These are phyloP conservation scores for Corythornis vintsioides DNA, from an alignment of 2,113 vertebrate species.

Conservation along the genomic window DNA sequence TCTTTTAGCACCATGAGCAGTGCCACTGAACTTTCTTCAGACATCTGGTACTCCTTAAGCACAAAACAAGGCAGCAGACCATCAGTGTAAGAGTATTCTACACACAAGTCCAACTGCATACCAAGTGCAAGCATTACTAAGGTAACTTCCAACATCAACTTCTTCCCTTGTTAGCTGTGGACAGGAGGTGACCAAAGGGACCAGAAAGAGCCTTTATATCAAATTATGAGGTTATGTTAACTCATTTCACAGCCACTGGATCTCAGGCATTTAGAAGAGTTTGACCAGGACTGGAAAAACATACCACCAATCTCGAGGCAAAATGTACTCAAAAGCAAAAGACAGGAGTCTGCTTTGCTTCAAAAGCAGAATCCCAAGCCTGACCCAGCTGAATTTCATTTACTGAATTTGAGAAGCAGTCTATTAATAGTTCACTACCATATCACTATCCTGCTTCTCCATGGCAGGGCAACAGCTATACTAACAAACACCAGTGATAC, in stretches of 20 bases:
- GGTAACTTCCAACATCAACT: neutral
- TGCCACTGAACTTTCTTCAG: neutral
- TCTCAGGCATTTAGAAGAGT: neutral
- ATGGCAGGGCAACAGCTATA: neutral
- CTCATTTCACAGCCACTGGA: neutral
- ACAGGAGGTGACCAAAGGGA: neutral
- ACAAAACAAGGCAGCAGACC: neutral
- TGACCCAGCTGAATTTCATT: slow-evolving; percentile 16
- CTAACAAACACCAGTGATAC: neutral
- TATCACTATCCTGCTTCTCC: neutral
- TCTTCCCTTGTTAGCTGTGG: neutral
- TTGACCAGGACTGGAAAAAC: neutral
- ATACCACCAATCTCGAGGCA: neutral
- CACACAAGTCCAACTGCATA: fast-evolving
- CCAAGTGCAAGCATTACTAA: neutral
- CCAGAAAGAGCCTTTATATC: neutral
- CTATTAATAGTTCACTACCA: slow-evolving; percentile 48
- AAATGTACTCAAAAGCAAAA: neutral
- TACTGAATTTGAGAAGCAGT: slow-evolving; percentile 43
- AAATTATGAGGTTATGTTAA: neutral
- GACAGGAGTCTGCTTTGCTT: neutral
- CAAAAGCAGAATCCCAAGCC: neutral
- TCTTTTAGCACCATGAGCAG: neutral
- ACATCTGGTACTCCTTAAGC: neutral
- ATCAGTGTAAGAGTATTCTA: fast-evolving